phyloP scores from a whole-genome alignment of 2,113 vertebrate genomes.

The Chiloscyllium plagiosum region DNA sequence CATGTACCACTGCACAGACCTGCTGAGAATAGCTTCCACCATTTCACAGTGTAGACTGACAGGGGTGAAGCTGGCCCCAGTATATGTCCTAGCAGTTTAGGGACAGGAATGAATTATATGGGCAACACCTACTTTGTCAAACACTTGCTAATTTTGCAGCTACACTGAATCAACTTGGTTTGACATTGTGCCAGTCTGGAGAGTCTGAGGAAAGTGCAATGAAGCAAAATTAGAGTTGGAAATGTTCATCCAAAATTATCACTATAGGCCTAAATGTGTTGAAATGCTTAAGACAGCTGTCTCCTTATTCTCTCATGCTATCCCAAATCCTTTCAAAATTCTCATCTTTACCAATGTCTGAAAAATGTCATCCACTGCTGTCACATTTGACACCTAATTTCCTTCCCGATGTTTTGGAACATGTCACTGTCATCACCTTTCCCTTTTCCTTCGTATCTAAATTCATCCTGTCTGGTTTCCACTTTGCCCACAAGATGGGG shows the following conservation, averaged over 20 bases:
- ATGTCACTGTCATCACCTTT: neutral
- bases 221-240: neutral
- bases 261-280: neutral
- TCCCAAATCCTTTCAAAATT: neutral
- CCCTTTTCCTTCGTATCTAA: neutral
- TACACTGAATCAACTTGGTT: too few species aligned
- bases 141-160: too few species aligned
- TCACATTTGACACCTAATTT: neutral
- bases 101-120: too few species aligned
- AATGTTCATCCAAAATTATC: neutral
- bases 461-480: neutral
- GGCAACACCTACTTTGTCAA: too few species aligned
- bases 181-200: too few species aligned
- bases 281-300: neutral
- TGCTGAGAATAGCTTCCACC: too few species aligned
- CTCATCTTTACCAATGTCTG: neutral
- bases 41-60: too few species aligned
- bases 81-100: too few species aligned
- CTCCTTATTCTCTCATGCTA: neutral
- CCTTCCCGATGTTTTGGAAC: neutral
- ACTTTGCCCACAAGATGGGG: neutral
- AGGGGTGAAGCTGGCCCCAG: too few species aligned
- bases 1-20: too few species aligned
- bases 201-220: neutral
- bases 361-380: neutral